Conservation (phyloP, 1,140 invertebrate species). For the Apis dorsata region DNA sequence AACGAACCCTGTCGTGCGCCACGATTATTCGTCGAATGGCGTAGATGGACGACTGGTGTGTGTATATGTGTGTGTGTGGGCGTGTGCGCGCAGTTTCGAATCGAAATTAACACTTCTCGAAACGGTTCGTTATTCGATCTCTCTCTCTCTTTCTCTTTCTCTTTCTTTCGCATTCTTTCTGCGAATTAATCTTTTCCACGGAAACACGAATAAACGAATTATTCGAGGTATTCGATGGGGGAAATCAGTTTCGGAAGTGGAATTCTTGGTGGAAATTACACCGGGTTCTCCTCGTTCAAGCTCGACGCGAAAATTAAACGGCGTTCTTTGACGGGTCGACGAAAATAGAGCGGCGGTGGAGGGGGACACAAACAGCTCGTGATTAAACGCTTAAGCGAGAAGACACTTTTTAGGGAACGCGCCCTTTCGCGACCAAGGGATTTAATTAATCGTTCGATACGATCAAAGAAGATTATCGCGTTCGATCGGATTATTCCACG, state of each 20-base stretch:
- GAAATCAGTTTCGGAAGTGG: too few species aligned
- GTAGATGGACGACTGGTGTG: neutral
- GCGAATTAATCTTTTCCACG: too few species aligned
- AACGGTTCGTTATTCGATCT: too few species aligned
- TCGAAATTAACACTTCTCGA: too few species aligned
- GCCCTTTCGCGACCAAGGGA: slow-evolving; percentile 5
- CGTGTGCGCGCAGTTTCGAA: too few species aligned
- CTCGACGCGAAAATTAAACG: neutral
- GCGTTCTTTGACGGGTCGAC: slow-evolving; percentile 9
- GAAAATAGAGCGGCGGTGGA: neutral
- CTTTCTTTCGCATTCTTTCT: too few species aligned
- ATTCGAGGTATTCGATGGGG: neutral
- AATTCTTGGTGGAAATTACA: neutral
- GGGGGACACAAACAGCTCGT: slow-evolving; percentile 10
- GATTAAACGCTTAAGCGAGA: slow-evolving; percentile 41
- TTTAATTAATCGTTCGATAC: slow-evolving; percentile 46
- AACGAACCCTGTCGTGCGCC: slow-evolving; percentile 29
- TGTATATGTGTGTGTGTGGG: too few species aligned
- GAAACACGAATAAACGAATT: neutral
- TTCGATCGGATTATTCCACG: neutral
- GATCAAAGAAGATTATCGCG: neutral
- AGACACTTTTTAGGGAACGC: slow-evolving; percentile 19
- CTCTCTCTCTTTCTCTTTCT: too few species aligned
- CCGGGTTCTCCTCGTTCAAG: neutral
- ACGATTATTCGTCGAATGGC: slow-evolving; percentile 30